phyloP scores from a whole-genome alignment of 2,888 invertebrate species.

The Lypha dubia region DNA sequence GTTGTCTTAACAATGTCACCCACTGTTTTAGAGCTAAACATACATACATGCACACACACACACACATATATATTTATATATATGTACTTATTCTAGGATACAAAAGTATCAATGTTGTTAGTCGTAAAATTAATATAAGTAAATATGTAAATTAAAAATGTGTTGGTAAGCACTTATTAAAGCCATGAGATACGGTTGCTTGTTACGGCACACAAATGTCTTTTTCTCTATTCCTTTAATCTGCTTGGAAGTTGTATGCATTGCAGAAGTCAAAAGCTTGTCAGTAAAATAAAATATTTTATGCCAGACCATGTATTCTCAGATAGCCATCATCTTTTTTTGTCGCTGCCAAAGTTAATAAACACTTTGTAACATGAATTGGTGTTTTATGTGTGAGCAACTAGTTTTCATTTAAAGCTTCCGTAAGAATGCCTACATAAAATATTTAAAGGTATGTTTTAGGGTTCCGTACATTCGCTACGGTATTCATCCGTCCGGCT shows the following conservation, averaged over 20 bases:
- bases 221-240: neutral
- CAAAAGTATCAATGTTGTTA: neutral
- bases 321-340: constrained; percentile 33
- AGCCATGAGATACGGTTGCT: constrained; percentile 39
- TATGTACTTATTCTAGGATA: neutral
- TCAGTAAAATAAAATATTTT: constrained; percentile 21
- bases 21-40: constrained; percentile 52
- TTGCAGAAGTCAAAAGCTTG: constrained; percentile 54
- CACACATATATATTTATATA: neutral
- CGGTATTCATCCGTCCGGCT: too few relatives aligned
- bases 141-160: neutral
- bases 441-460: too few relatives aligned
- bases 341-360: constrained; percentile 54
- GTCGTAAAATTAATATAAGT: neutral
- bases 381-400: constrained; percentile 1
- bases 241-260: constrained; percentile 8
- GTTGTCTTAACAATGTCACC: constrained; percentile 61
- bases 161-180: neutral
- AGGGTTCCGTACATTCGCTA: too few relatives aligned
- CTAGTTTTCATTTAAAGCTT: constrained; percentile 7
- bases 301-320: neutral
- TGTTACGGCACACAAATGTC: constrained; percentile 4
- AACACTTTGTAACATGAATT: constrained; percentile 50
- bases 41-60: too few relatives aligned
- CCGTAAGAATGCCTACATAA: neutral